These are phyloP conservation scores for Acyrthosiphon pisum DNA, from an alignment of 1,140 invertebrate genomes.

Conservation along the genomic window DNA sequence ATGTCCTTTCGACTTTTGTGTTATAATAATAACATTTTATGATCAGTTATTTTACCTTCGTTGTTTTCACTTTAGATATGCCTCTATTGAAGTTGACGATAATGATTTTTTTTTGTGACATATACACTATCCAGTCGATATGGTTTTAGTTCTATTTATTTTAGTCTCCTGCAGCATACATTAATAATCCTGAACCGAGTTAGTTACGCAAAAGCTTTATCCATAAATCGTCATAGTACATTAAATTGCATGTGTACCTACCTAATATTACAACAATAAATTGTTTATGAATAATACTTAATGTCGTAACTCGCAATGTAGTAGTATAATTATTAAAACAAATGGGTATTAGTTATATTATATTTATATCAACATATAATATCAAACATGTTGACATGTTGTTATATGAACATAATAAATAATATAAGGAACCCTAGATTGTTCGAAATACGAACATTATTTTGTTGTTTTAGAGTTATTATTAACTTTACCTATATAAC, in stretches of 20 bases:
- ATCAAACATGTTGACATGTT: neutral
- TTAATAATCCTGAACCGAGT: neutral
- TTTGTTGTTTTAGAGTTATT: neutral
- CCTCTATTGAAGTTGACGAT: neutral
- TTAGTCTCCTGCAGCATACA: neutral
- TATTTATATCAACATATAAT: neutral
- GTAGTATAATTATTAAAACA: neutral
- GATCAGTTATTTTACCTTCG: neutral
- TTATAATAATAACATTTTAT: neutral
- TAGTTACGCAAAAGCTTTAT: neutral
- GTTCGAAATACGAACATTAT: neutral
- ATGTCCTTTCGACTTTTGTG: neutral
- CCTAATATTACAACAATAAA: slow-evolving; percentile 24
- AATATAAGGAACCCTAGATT: neutral
- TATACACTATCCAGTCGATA: neutral
- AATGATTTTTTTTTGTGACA: neutral
- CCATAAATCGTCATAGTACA: neutral
- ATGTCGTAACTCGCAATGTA: neutral
- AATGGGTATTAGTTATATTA: neutral
- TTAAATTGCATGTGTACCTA: neutral
- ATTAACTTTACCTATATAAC: neutral
- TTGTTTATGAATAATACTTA: slow-evolving; percentile 18
- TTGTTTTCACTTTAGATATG: neutral
- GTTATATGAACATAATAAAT: neutral
- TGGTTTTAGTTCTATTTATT: neutral